Base-by-base conservation (phyloP, 2,797 vertebrate species). In the Liparis tanakae region DNA sequence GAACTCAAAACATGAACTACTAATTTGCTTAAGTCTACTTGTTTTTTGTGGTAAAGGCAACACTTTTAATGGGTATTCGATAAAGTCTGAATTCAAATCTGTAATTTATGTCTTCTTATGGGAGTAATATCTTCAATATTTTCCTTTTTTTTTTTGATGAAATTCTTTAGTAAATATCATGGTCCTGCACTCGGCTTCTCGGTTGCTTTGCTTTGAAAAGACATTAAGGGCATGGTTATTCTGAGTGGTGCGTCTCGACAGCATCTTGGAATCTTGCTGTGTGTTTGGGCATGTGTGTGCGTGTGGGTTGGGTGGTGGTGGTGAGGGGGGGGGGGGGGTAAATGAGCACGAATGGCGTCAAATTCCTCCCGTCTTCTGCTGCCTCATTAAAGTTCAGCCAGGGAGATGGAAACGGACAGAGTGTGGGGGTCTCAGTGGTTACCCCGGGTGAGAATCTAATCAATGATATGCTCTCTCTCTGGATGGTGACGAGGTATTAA, bases 401-500 rank as follows among this genome's bases (percentile, higher is more conserved):
- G 67, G 56, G 78, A 86, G 80, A 85, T 70, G 55, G 79, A 83
- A 80, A 86, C 67, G 88, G 82, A 87, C 80, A 70, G 46, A 72
- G 77, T 70, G 73, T 61, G 51, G 59, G 78, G 77, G 74, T 87
- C 84, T 85, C 85, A 14, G 59, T 80, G 82, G 80, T 85, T 89
- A 90, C 87, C 67, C 71, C 69, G 80, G 54, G 74, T 83, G 86
- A 85, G 82, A 87, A 90, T 87, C 75, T 70, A 88, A 91, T 93
- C 90, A 85, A 93, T 93, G 86, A 84, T 77, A 85, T 43, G 83
- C 85, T 79, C 82, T 73, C 81, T 80, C 74, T 74, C 56, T 60
- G 68, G 83, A 91, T 82, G 70, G 80, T 87, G 89, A 87, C 81
- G 76, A 89, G 82, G 78, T 90, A 90, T 90, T 93, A 93, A 94